Evolutionary conservation across 1,140 invertebrate genomes (phyloP).

Genomic region (Drosophila takahashii): DNA sequence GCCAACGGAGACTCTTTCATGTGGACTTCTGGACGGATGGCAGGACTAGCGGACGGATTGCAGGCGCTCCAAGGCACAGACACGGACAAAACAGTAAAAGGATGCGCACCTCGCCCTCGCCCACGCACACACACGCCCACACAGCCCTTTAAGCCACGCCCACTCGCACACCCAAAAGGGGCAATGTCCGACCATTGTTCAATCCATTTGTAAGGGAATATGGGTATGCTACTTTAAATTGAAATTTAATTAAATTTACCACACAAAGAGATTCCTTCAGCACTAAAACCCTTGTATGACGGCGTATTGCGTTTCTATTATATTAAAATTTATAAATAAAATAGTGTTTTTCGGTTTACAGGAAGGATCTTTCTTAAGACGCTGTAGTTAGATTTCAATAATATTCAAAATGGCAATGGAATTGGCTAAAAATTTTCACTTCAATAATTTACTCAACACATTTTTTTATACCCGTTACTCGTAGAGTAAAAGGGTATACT

Average conservation of each 20-base stretch:
- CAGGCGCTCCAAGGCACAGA: conserved; percentile 65
- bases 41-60: conserved; percentile 8
- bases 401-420: no score
- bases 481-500: no score
- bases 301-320: not conserved
- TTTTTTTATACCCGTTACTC: no score
- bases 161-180: not conserved
- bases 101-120: conserved; percentile 24
- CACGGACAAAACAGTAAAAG: conserved; percentile 49
- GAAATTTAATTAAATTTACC: conserved; percentile 38
- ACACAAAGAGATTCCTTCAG: conserved; percentile 6
- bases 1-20: conserved; percentile 56
- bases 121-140: not conserved
- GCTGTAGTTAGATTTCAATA: no score
- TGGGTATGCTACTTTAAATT: conserved; percentile 36
- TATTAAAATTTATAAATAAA: not conserved
- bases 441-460: no score
- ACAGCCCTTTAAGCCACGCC: not conserved
- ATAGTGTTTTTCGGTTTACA: not conserved
- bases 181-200: conserved; percentile 30
- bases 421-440: no score
- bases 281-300: not conserved
- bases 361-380: not conserved
- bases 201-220: conserved; percentile 28
- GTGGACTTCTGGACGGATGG: conserved; percentile 36